Conservation (phyloP, 2,888 invertebrate species). For the Syritta pipiens region DNA sequence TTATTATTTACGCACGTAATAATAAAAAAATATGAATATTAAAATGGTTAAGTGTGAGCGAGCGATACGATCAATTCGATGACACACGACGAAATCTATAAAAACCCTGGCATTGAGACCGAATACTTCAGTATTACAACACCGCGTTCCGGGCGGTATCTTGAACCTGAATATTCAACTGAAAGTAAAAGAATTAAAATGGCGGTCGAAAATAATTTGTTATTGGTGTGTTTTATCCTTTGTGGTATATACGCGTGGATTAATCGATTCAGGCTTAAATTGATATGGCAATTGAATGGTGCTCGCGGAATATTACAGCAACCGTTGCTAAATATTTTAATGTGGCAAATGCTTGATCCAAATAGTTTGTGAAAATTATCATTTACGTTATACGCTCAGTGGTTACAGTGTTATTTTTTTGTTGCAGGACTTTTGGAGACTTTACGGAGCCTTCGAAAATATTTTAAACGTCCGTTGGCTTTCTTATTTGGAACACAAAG, state of each 20-base stretch:
- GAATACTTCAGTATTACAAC: slow-evolving; percentile 27
- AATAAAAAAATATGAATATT: slow-evolving; percentile 23
- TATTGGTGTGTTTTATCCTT: slow-evolving; percentile 23
- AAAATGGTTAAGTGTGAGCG: background rate
- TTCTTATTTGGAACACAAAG: slow-evolving; percentile 74
- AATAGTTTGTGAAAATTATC: slow-evolving; percentile 72
- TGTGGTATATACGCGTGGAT: slow-evolving; percentile 45
- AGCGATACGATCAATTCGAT: no score
- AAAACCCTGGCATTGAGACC: slow-evolving; percentile 37
- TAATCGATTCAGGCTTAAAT: slow-evolving; percentile 56
- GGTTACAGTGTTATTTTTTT: slow-evolving; percentile 18
- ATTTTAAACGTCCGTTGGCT: slow-evolving; percentile 74
- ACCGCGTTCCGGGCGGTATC: slow-evolving; percentile 20
- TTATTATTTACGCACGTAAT: slow-evolving; percentile 23
- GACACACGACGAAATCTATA: slow-evolving; percentile 46
- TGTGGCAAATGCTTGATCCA: slow-evolving; percentile 75
- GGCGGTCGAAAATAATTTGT: slow-evolving; percentile 43
- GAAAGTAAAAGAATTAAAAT: no score
- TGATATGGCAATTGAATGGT: slow-evolving; percentile 77
- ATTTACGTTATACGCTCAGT: background rate
- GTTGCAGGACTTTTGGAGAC: slow-evolving; percentile 73
- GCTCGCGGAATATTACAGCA: slow-evolving; percentile 75
- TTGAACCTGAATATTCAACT: background rate
- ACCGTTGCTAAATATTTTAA: slow-evolving; percentile 75
- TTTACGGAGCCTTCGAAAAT: slow-evolving; percentile 72